Percentiles rank a stretch among this genome's conserved stretches.
phyloP scores from a whole-genome alignment of 2,888 invertebrate species.

The Drosophila sordidula region DNA sequence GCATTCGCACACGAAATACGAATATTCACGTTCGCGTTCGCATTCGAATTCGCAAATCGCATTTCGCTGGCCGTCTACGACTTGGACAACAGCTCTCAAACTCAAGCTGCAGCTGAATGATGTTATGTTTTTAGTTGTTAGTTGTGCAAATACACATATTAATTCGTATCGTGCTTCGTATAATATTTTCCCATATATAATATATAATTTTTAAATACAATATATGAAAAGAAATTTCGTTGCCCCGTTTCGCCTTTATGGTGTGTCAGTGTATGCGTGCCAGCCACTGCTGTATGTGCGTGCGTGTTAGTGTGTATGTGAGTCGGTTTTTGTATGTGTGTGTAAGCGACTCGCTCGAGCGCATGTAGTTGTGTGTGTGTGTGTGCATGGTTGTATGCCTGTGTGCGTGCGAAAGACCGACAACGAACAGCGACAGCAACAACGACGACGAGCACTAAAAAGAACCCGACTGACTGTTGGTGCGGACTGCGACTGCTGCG shows the following conservation, averaged over 20 bases:
- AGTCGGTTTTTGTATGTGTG: conserved; percentile 29
- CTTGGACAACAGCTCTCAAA: conserved; percentile 38
- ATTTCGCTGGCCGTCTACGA: conserved; percentile 33
- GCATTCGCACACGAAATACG: conserved; percentile 37
- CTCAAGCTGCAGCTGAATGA: conserved; percentile 48
- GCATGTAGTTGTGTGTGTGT: conserved; percentile 25
- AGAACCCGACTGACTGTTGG: conserved; percentile 72
- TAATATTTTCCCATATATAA: conserved; percentile 15
- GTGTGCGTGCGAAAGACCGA: conserved; percentile 66
- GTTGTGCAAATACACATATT: conserved; percentile 46
- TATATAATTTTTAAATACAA: conserved; percentile 33
- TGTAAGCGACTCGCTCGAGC: conserved; percentile 22
- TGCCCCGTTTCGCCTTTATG: conserved; percentile 51
- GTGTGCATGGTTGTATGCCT: conserved; percentile 14
- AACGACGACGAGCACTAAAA: conserved; percentile 56
- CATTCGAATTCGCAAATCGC: conserved; percentile 32
- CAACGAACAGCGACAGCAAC: conserved; percentile 34
- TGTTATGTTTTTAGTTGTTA: conserved; percentile 57
- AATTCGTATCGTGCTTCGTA: conserved; percentile 41
- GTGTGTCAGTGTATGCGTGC: conserved; percentile 26
- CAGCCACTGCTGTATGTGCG: conserved; percentile 7
- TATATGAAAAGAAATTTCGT: conserved; percentile 61
- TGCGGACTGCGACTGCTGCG: conserved; percentile 52
- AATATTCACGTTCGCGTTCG: conserved; percentile 36
- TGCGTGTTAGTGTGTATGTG: conserved; percentile 30